These are phyloP conservation scores for Proteles cristata DNA, from an alignment of 2,113 vertebrate species.

Conservation along the genomic window DNA sequence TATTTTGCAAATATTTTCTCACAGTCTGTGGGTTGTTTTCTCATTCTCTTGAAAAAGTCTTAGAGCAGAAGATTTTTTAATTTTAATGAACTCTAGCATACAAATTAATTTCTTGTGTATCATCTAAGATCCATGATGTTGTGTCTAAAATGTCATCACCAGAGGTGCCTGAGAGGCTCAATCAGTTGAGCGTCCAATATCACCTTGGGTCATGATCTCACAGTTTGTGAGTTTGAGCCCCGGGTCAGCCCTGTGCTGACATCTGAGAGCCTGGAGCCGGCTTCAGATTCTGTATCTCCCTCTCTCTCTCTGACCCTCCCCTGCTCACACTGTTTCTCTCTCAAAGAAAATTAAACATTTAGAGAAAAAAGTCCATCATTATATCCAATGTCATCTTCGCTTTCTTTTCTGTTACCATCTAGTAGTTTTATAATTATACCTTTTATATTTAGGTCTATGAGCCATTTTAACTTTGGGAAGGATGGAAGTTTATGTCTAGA, in stretches of 20 bases:
- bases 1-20: neutral
- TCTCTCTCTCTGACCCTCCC: too few relatives aligned
- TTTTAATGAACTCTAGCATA: neutral
- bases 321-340: too few relatives aligned
- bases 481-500: neutral
- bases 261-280: too few relatives aligned
- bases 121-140: neutral
- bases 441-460: neutral
- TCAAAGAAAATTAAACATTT: too few relatives aligned
- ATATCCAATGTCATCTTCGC: neutral
- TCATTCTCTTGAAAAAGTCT: neutral
- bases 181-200: too few relatives aligned
- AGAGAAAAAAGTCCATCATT: too few relatives aligned
- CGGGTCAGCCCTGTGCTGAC: too few relatives aligned
- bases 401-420: neutral
- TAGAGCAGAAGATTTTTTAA: neutral
- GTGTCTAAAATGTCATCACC: neutral
- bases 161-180: too few relatives aligned
- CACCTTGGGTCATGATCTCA: too few relatives aligned
- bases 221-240: too few relatives aligned
- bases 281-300: too few relatives aligned
- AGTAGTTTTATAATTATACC: neutral
- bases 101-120: neutral
- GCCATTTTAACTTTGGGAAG: neutral
- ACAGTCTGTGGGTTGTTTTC: neutral